phyloP scores from a whole-genome alignment of 2,113 vertebrate genomes.

The Argyrosomus japonicus region DNA sequence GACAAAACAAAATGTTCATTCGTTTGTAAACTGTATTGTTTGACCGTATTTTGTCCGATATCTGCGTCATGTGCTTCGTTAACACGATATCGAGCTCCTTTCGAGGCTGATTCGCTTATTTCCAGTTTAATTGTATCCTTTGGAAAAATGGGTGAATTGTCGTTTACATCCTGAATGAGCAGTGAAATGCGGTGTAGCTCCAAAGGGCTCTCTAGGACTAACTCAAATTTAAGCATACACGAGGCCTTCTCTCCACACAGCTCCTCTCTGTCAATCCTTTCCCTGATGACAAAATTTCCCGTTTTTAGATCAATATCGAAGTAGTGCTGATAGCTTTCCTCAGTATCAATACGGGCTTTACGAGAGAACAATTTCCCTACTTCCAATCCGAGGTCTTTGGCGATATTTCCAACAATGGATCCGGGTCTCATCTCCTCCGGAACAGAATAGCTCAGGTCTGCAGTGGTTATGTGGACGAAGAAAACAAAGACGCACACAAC shows the following conservation, averaged over 20 bases:
- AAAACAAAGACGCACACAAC: background rate
- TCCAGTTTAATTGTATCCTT: conserved; percentile 64
- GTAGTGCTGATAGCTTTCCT: conserved; percentile 64
- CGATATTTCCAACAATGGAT: conserved; percentile 82
- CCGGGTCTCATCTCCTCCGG: conserved; percentile 81
- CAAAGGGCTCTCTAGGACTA: conserved; percentile 78
- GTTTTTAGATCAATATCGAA: conserved; percentile 70
- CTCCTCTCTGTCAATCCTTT: conserved; percentile 81
- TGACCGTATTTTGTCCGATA: conserved; percentile 79
- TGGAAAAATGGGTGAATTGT: conserved; percentile 69
- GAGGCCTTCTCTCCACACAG: conserved; percentile 71
- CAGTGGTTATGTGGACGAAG: conserved; percentile 25
- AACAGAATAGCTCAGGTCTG: conserved; percentile 76
- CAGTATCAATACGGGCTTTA: conserved; percentile 65
- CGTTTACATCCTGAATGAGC: conserved; percentile 83
- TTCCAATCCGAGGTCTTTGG: conserved; percentile 80
- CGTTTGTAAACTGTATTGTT: conserved; percentile 74
- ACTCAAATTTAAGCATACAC: conserved; percentile 80
- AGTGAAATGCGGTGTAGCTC: conserved; percentile 78
- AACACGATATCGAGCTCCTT: conserved; percentile 77
- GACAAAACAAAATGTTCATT: conserved; percentile 77
- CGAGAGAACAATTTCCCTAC: conserved; percentile 62
- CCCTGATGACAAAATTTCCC: conserved; percentile 71
- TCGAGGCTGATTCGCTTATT: conserved; percentile 67
- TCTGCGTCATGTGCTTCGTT: conserved; percentile 81